phyloP scores from a whole-genome alignment of 2,888 invertebrate genomes.

The Strigamia transsilvanica region DNA sequence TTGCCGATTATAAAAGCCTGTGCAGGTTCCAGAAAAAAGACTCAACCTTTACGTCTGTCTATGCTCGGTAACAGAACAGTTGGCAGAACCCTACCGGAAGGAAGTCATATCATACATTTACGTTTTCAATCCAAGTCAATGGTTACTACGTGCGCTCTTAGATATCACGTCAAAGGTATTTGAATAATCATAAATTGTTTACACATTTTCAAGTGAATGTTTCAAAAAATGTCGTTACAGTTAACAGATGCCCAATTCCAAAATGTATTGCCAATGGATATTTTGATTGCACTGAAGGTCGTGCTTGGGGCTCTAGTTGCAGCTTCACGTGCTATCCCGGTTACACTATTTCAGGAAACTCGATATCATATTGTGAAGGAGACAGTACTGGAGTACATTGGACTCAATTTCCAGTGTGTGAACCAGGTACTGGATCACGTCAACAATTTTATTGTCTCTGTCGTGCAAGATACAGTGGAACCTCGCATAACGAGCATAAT shows the following conservation, averaged over 20 bases:
- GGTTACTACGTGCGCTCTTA: background rate
- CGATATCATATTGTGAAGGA: background rate
- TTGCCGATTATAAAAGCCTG: conserved; percentile 21
- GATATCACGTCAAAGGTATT: conserved; percentile 44
- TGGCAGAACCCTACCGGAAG: conserved; percentile 42
- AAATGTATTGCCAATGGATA: background rate
- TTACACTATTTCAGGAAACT: background rate
- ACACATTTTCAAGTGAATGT: background rate
- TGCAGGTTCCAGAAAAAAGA: background rate
- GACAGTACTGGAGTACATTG: background rate
- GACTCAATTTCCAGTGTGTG: background rate
- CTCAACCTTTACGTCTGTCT: background rate
- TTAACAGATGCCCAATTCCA: conserved; percentile 7
- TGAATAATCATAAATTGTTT: background rate
- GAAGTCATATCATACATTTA: background rate
- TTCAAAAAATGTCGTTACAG: background rate
- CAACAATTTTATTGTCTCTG: too few relatives aligned
- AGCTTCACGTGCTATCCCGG: conserved; percentile 1
- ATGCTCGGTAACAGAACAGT: background rate
- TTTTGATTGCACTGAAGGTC: background rate
- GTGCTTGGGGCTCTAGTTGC: conserved; percentile 38
- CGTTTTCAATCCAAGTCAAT: background rate
- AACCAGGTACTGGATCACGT: background rate
- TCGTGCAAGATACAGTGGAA: too few relatives aligned
- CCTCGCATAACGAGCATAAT: too few relatives aligned